Evolutionary conservation across 2,797 vertebrate species (phyloP).

Genomic region (Anabas testudineus): DNA sequence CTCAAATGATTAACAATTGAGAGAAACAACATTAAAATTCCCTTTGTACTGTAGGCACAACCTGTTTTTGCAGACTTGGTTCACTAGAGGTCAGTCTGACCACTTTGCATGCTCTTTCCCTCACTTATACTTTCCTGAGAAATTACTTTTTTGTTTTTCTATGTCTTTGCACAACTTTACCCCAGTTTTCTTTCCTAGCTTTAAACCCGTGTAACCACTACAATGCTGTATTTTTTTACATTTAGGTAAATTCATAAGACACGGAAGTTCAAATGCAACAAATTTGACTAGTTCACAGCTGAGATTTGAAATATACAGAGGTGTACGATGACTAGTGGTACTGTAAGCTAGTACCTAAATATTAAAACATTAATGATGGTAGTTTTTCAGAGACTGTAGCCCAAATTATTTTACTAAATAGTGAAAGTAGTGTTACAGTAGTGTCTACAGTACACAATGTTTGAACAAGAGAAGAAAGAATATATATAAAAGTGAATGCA

Average conservation of each 20-base stretch:
- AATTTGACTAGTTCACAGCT: neutral
- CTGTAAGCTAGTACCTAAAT: neutral
- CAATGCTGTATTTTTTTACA: conserved; percentile 14
- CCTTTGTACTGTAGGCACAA: conserved; percentile 45
- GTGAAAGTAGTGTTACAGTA: neutral
- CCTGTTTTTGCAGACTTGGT: conserved; percentile 82
- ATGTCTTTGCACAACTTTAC: conserved; percentile 61
- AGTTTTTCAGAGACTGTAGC: no score
- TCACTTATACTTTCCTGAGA: conserved; percentile 60
- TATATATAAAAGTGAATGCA: neutral
- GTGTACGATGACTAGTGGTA: neutral
- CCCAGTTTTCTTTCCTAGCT: conserved; percentile 61
- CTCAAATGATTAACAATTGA: conserved; percentile 39
- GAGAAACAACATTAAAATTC: conserved; percentile 28
- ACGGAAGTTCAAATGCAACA: conserved; percentile 5
- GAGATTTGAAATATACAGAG: neutral
- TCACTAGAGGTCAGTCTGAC: conserved; percentile 73
- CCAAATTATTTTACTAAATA: neutral
- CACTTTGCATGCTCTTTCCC: conserved; percentile 78
- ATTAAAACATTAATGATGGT: neutral
- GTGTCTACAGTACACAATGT: neutral
- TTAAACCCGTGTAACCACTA: conserved; percentile 46
- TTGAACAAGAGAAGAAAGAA: neutral
- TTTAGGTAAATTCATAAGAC: neutral
- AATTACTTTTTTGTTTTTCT: conserved; percentile 62